Evolutionary conservation across 2,113 vertebrate species (phyloP).

Genomic region (Scortum barcoo): DNA sequence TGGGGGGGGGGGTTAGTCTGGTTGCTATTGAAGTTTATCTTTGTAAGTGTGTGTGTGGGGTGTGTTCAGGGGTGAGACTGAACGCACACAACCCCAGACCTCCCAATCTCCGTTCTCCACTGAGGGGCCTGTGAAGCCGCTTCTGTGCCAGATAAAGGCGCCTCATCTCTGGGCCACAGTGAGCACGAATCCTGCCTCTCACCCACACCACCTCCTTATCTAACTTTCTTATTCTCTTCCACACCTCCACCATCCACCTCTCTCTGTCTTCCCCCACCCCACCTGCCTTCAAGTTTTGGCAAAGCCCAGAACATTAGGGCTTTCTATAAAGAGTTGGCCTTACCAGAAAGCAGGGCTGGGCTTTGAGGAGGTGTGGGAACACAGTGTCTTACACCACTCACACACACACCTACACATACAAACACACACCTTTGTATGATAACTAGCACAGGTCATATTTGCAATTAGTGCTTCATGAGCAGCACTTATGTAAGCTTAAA

Average conservation of each 20-base stretch:
- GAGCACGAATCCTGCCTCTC: constrained; percentile 62
- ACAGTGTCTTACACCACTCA: constrained; percentile 8
- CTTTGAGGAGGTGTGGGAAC: constrained; percentile 44
- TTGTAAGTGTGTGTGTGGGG: constrained; percentile 35
- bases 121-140: constrained; percentile 79
- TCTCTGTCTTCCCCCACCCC: constrained; percentile 27
- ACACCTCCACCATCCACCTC: constrained; percentile 57
- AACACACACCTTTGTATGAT: not conserved
- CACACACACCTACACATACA: not conserved
- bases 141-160: constrained; percentile 80
- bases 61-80: constrained; percentile 32
- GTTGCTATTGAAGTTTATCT: constrained; percentile 79
- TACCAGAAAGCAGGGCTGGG: constrained; percentile 26
- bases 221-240: constrained; percentile 56
- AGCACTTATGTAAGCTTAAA: constrained; percentile 6
- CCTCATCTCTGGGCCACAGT: constrained; percentile 74
- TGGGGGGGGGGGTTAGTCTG: constrained; percentile 49
- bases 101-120: constrained; percentile 82
- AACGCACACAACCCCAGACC: constrained; percentile 65
- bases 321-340: constrained; percentile 56
- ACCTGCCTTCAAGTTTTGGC: constrained; percentile 57
- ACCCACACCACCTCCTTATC: constrained; percentile 69
- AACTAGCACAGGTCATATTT: constrained; percentile 11
- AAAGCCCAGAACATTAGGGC: constrained; percentile 59
- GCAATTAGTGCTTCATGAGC: not conserved